phyloP scores from a whole-genome alignment of 2,797 vertebrate species.

The Clarias pachynema region DNA sequence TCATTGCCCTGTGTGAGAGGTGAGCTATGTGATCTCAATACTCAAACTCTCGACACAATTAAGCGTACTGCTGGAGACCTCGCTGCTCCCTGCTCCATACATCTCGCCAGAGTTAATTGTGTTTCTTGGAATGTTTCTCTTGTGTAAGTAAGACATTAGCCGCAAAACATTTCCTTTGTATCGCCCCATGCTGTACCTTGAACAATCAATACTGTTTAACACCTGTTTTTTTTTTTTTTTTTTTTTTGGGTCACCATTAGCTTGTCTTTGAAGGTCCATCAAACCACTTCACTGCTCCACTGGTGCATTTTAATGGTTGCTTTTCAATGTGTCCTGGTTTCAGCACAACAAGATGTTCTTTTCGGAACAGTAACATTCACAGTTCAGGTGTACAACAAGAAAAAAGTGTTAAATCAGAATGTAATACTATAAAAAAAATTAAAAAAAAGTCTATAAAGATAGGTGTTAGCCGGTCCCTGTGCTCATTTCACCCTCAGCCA shows the following conservation, averaged over 20 bases:
- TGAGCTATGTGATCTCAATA: conserved; percentile 51
- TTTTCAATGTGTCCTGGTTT: conserved; percentile 33
- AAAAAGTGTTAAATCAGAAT: conserved; percentile 40
- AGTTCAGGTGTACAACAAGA: conserved; percentile 51
- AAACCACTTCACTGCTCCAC: conserved; percentile 10
- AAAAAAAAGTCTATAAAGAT: conserved; percentile 23
- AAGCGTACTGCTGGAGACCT: conserved; percentile 47
- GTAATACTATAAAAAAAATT: not conserved
- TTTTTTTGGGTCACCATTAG: conserved; percentile 39
- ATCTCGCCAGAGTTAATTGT: conserved; percentile 53
- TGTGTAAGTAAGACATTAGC: conserved; percentile 26
- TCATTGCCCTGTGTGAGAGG: conserved; percentile 51
- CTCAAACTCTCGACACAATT: conserved; percentile 50
- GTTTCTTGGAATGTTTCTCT: conserved; percentile 49
- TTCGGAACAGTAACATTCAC: conserved; percentile 17
- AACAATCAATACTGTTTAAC: conserved; percentile 28
- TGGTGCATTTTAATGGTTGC: conserved; percentile 7
- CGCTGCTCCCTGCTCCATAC: conserved; percentile 33
- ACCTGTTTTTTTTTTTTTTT: conserved; percentile 18
- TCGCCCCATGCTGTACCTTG: conserved; percentile 21
- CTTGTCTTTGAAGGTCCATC: conserved; percentile 41
- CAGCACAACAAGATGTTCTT: conserved; percentile 19
- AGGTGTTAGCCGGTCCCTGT: conserved; percentile 46
- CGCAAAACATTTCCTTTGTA: conserved; percentile 41
- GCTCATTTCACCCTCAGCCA: conserved; percentile 41